Conservation (phyloP, 1,140 invertebrate species). For the Maniola jurtina region DNA sequence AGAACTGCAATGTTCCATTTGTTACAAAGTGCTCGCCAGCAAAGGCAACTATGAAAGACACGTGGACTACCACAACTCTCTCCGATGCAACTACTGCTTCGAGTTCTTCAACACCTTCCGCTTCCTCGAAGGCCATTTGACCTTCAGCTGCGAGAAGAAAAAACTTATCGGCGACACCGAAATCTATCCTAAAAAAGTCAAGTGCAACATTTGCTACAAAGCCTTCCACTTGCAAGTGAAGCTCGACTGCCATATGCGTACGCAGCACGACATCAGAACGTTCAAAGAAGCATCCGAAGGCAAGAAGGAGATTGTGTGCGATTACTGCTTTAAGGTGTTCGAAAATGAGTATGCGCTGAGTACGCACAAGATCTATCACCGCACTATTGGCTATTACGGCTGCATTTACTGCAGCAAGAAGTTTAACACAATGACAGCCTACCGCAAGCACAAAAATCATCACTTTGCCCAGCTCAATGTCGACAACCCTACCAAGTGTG, state of each 20-base stretch:
- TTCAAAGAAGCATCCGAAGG: constrained; percentile 47
- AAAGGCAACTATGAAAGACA: constrained; percentile 72
- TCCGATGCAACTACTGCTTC: constrained; percentile 76
- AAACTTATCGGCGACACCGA: constrained; percentile 71
- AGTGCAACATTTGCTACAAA: constrained; percentile 74
- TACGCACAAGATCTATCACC: constrained; percentile 69
- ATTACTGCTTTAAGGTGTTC: constrained; percentile 74
- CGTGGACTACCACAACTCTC: constrained; percentile 72
- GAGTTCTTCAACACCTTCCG: constrained; percentile 68
- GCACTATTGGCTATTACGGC: constrained; percentile 63
- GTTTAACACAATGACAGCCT: constrained; percentile 61
- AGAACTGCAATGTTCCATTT: constrained; percentile 74
- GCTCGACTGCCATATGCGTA: constrained; percentile 71
- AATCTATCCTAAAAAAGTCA: constrained; percentile 64
- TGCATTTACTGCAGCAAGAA: constrained; percentile 73
- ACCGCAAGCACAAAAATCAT: constrained; percentile 70
- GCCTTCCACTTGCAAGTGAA: constrained; percentile 76
- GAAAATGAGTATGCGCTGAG: constrained; percentile 65
- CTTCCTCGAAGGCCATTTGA: constrained; percentile 70
- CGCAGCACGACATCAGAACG: constrained; percentile 59
- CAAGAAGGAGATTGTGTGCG: constrained; percentile 62
- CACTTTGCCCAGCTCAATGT: constrained; percentile 64
- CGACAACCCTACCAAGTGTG: constrained; percentile 70
- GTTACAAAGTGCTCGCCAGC: constrained; percentile 67
- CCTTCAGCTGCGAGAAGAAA: constrained; percentile 70